These are phyloP conservation scores for Scylla paramamosain DNA, from an alignment of 1,140 invertebrate species.

Conservation along the genomic window DNA sequence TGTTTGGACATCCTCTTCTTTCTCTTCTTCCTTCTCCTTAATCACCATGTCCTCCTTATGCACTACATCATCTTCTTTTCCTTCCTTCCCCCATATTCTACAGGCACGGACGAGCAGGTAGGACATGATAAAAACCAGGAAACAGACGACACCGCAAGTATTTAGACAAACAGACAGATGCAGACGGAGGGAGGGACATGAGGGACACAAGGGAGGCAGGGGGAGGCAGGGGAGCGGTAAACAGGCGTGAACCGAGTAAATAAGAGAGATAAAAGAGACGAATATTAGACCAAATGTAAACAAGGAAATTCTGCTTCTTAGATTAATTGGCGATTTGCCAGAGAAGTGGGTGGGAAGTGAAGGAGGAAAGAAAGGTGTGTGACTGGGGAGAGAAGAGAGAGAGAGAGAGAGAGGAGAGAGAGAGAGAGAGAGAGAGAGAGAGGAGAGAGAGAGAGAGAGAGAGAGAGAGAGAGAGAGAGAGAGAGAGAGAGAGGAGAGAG, in stretches of 20 bases:
- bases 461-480: neutral
- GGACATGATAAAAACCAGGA: neutral
- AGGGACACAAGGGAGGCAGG: neutral
- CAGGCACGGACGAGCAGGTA: neutral
- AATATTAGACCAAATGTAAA: constrained; percentile 5
- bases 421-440: neutral
- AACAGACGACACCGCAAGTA: neutral
- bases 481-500: neutral
- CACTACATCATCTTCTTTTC: neutral
- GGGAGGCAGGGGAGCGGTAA: neutral
- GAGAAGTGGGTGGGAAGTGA: neutral
- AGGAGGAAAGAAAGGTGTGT: constrained; percentile 4
- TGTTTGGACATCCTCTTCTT: neutral
- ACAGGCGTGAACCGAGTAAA: neutral
- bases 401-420: neutral
- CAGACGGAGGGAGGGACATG: too few species aligned
- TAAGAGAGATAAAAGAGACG: neutral
- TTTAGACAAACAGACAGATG: too few species aligned
- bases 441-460: neutral
- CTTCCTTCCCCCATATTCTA: neutral
- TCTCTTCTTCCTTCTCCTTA: neutral
- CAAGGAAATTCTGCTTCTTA: neutral
- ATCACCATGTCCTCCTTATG: neutral
- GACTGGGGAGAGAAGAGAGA: neutral
- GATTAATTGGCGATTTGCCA: constrained; percentile 40